Conservation (phyloP, 1,140 invertebrate genomes). For the Orchestia grillus region DNA sequence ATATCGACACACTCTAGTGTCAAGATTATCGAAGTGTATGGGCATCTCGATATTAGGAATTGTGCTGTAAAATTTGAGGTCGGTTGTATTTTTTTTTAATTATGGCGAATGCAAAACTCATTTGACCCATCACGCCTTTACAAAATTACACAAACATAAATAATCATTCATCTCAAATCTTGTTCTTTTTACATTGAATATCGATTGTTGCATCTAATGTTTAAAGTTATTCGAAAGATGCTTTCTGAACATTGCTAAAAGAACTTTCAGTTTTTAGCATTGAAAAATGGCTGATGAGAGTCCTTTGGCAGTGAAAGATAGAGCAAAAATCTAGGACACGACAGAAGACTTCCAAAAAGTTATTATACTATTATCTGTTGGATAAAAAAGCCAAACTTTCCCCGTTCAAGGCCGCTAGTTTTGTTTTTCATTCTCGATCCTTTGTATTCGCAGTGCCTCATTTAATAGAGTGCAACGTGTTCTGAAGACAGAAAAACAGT, state of each 20-base stretch:
- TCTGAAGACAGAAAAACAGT: neutral
- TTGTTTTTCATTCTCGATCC: neutral
- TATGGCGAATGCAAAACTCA: too few species aligned
- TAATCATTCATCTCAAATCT: too few species aligned
- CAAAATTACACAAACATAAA: too few species aligned
- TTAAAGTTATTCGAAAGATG: neutral
- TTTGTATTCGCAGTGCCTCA: neutral
- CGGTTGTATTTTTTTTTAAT: too few species aligned
- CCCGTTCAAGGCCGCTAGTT: neutral
- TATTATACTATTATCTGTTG: neutral
- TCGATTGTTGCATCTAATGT: neutral
- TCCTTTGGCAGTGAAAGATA: neutral
- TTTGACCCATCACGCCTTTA: too few species aligned
- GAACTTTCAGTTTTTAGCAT: neutral
- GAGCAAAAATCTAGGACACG: neutral
- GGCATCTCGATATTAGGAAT: too few species aligned
- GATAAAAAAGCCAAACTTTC: neutral
- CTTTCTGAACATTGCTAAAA: neutral
- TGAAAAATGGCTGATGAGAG: neutral
- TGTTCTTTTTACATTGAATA: neutral
- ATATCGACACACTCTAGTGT: too few species aligned
- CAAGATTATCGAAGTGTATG: too few species aligned
- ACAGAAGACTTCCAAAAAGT: neutral
- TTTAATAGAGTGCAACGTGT: neutral
- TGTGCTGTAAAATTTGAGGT: too few species aligned